A percentile compares a stretch with the other conserved stretches of the same genome.
These are phyloP conservation scores for Keiferia lycopersicella DNA, from an alignment of 2,888 invertebrate species.

Conservation along the genomic window DNA sequence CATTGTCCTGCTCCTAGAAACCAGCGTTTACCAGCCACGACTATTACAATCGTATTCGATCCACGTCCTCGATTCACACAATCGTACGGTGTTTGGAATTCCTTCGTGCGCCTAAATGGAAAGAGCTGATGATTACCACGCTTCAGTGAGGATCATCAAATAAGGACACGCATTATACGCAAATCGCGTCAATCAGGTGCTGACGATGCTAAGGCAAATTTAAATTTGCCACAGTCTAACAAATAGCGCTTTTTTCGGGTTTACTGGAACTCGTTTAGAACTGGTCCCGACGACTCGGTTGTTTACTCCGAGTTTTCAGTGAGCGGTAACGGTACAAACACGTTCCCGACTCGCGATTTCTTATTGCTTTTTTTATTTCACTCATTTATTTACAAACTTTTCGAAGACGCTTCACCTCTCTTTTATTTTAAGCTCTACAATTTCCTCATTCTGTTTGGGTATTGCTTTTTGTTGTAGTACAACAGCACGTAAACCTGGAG, in stretches of 20 bases:
- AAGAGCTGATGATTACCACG: constrained; percentile 55
- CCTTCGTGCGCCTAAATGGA: constrained; percentile 46
- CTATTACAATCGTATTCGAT: constrained; percentile 65
- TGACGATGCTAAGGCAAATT: neutral
- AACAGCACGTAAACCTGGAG: constrained; percentile 42
- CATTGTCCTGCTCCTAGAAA: constrained; percentile 64
- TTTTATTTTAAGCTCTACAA: constrained; percentile 31
- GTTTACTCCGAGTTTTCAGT: constrained; percentile 67
- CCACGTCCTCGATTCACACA: constrained; percentile 77
- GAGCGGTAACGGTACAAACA: constrained; percentile 71
- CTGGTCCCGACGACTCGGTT: constrained; percentile 47
- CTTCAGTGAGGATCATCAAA: constrained; percentile 38
- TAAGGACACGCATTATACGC: neutral
- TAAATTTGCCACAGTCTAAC: constrained; percentile 34
- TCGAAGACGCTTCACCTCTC: constrained; percentile 9
- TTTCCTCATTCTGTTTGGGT: constrained; percentile 56
- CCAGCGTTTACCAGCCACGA: constrained; percentile 63
- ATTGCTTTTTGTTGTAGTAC: constrained; percentile 50
- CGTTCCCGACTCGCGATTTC: constrained; percentile 61
- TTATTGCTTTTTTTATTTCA: constrained; percentile 41
- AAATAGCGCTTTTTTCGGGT: constrained; percentile 42
- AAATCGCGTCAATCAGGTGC: constrained; percentile 12
- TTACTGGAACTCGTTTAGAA: constrained; percentile 55
- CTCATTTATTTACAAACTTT: constrained; percentile 65
- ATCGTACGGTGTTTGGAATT: constrained; percentile 68